phyloP scores from a whole-genome alignment of 2,888 invertebrate genomes.

The Himalopsyche kuldschensis region DNA sequence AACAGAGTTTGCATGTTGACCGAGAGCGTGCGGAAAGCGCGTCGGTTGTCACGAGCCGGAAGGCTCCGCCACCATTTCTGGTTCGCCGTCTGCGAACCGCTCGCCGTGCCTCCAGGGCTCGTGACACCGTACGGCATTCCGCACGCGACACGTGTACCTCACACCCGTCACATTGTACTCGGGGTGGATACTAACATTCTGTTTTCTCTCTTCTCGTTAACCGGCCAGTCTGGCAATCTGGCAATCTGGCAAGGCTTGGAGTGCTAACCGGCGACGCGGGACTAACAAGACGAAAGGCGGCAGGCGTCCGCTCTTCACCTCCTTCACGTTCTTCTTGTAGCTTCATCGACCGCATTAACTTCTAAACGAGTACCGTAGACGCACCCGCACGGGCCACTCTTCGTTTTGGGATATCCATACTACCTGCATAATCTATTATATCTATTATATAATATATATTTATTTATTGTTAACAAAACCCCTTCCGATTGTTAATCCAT shows the following conservation, averaged over 20 bases:
- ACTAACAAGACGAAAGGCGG: constrained; percentile 48
- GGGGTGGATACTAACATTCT: constrained; percentile 68
- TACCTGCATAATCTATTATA: neutral
- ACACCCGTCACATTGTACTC: constrained; percentile 16
- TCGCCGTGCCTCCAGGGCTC: neutral
- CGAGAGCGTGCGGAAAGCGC: constrained; percentile 4
- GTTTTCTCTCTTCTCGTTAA: constrained; percentile 72
- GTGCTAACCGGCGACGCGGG: constrained; percentile 69
- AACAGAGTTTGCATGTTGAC: constrained; percentile 32
- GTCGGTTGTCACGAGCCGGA: constrained; percentile 14
- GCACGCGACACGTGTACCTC: neutral
- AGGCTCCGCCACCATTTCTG: neutral
- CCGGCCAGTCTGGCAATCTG: constrained; percentile 44
- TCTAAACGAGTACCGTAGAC: neutral
- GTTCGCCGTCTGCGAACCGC: neutral
- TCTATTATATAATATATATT: constrained; percentile 4
- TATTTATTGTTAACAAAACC: constrained; percentile 1
- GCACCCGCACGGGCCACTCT: neutral
- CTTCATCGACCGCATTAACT: constrained; percentile 19
- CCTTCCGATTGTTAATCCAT: neutral
- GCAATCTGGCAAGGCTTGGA: constrained; percentile 68
- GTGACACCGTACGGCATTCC: neutral
- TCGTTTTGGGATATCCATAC: neutral
- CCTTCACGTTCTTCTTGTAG: constrained; percentile 13
- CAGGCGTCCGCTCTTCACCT: constrained; percentile 20